Conservation (phyloP, 2,797 vertebrate genomes). For the Platyrinchus mystaceus region DNA sequence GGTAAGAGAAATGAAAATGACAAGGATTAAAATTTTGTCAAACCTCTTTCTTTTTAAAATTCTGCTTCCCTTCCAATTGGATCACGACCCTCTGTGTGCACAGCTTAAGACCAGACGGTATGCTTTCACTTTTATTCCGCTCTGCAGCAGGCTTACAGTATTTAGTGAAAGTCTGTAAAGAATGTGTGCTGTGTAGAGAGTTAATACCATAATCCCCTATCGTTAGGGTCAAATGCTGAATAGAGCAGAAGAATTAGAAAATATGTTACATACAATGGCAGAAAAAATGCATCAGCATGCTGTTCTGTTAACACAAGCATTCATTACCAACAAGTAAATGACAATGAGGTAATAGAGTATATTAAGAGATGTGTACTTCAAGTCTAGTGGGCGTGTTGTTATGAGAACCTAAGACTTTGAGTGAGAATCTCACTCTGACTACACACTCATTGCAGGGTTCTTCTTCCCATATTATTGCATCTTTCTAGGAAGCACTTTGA, state of each 20-base stretch:
- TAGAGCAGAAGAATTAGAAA: conserved; percentile 83
- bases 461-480: neutral
- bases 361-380: conserved; percentile 57
- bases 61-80: conserved; percentile 86
- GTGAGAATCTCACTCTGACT: neutral
- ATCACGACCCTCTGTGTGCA: conserved; percentile 84
- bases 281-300: conserved; percentile 78
- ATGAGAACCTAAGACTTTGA: neutral
- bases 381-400: neutral
- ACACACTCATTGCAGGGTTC: neutral
- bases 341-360: conserved; percentile 63
- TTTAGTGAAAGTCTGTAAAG: conserved; percentile 87
- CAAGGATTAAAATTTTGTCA: conserved; percentile 94
- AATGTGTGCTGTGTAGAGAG: conserved; percentile 85
- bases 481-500: conserved; percentile 45
- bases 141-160: conserved; percentile 87
- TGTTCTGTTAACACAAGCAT: conserved; percentile 70
- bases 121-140: conserved; percentile 86
- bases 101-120: conserved; percentile 86
- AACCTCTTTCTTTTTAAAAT: conserved; percentile 89
- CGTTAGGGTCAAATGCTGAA: conserved; percentile 86
- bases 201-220: conserved; percentile 88
- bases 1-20: conserved; percentile 98
- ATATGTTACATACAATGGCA: conserved; percentile 80
- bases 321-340: conserved; percentile 63